phyloP scores from a whole-genome alignment of 2,888 invertebrate species.

The Exocentrus adspersus region DNA sequence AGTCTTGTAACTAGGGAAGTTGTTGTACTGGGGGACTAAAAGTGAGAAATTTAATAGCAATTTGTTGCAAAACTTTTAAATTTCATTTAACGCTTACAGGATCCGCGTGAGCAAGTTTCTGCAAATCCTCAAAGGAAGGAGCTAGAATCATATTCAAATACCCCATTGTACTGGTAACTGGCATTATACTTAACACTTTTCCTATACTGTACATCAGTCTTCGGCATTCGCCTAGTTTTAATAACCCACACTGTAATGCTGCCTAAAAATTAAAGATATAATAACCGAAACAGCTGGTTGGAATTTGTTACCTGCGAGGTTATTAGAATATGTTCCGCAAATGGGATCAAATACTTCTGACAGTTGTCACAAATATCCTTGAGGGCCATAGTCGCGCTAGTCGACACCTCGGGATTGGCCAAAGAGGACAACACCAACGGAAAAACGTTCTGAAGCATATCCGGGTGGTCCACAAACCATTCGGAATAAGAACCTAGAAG shows the following conservation, averaged over 20 bases:
- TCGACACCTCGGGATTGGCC: slow-evolving; percentile 73
- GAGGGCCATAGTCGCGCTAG: slow-evolving; percentile 86
- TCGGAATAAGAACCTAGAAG: slow-evolving; percentile 84
- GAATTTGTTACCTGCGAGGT: slow-evolving; percentile 72
- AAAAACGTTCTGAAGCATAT: slow-evolving; percentile 73
- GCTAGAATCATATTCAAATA: slow-evolving; percentile 77
- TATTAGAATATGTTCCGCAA: slow-evolving; percentile 78
- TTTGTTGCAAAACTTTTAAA: too few relatives aligned
- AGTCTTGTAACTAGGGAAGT: slow-evolving; percentile 71
- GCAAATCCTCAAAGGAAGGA: slow-evolving; percentile 73
- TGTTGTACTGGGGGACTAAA: slow-evolving; percentile 65
- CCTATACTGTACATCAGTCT: slow-evolving; percentile 83
- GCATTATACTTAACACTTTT: slow-evolving; percentile 75
- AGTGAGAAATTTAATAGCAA: too few relatives aligned
- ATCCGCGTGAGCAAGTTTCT: slow-evolving; percentile 65
- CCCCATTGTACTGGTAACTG: slow-evolving; percentile 71
- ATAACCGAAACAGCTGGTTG: too few relatives aligned
- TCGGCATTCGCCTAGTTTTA: slow-evolving; percentile 75
- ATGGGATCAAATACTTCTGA: slow-evolving; percentile 76
- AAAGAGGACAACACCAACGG: slow-evolving; percentile 76
- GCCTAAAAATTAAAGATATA: slow-evolving; percentile 57
- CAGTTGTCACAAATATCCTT: slow-evolving; percentile 90
- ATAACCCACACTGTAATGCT: slow-evolving; percentile 67
- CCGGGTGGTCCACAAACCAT: slow-evolving; percentile 82
- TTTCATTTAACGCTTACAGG: slow-evolving; percentile 59